Evolutionary conservation across 2,113 vertebrate genomes (phyloP).

Genomic region (Cichladusa arquata): DNA sequence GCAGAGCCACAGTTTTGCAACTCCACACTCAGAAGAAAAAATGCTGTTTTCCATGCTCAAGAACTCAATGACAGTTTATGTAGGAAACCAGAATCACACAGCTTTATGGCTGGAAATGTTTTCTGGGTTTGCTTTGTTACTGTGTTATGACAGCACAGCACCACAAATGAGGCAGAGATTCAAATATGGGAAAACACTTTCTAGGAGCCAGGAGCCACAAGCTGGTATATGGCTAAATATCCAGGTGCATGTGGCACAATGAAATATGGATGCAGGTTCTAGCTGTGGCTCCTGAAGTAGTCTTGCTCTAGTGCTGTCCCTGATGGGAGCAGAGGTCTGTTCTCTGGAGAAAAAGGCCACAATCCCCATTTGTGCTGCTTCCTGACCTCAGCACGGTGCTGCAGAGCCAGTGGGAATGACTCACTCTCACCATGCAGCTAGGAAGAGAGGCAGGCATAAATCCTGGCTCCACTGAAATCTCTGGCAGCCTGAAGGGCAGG

Average conservation of each 20-base stretch:
- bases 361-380: neutral
- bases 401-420: neutral
- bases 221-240: neutral
- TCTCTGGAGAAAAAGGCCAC: neutral
- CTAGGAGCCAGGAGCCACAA: neutral
- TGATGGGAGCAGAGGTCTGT: neutral
- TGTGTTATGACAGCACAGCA: neutral
- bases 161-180: neutral
- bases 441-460: neutral
- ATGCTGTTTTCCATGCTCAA: neutral
- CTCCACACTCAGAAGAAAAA: neutral
- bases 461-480: neutral
- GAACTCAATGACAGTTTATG: neutral
- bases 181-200: neutral
- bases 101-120: neutral
- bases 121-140: neutral
- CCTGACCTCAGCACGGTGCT: neutral
- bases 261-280: neutral
- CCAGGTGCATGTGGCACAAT: neutral
- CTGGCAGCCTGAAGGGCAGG: fast-evolving
- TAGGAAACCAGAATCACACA: neutral
- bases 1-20: neutral
- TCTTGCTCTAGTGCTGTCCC: neutral
- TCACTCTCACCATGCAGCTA: neutral
- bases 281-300: neutral